Base-by-base conservation (phyloP, 2,113 vertebrate species). In the Calonectris borealis region DNA sequence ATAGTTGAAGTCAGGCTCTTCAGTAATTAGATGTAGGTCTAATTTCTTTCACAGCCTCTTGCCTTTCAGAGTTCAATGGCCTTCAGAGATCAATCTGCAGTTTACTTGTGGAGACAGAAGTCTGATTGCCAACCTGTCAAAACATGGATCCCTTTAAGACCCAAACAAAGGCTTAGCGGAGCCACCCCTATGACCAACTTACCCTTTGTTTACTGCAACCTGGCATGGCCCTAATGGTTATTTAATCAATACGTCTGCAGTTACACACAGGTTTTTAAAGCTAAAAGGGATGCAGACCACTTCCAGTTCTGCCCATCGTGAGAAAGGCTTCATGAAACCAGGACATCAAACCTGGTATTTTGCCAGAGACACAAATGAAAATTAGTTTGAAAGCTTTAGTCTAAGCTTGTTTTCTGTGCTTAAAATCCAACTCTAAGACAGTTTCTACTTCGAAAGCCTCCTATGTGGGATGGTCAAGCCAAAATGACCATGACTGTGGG, bases 401-500 rank as follows among this genome's bases (percentile, higher is more conserved):
- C 40, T 20, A 24, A 16, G 34, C 38, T 38, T 9, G 32, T 6
- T 64, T 49, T 27, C 26, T 18, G 40, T 11, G 34, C 64, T 31
- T 16, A 42, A 71, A 70, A 69, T 7, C 40, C 55, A 60, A 38
- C 64, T 11, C 1, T 3, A 17, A 31, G 16, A n/a, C 5, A 7
- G 57, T 48, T 70, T 55, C 40, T 48, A 34, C 49, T 36, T 17
- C 19, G 40, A n/a, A 40, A n/a, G 15, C 46, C 36, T 9, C 42
- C n/a, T 8, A 2, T 3, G 13, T 9, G 51, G 12, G 32, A 51
- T 3, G 27, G 12, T 27, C 32, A 58, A 65, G 36, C 22, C 38
- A n/a, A 32, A 44, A 38, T 2, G 16, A 72, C 48, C 49, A 1
- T 0, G 7, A 34, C 29, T 3, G 27, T 5, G 8, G 8, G 20